Conservation (phyloP, 1,140 invertebrate genomes). For the Brachionus paranguensis region DNA sequence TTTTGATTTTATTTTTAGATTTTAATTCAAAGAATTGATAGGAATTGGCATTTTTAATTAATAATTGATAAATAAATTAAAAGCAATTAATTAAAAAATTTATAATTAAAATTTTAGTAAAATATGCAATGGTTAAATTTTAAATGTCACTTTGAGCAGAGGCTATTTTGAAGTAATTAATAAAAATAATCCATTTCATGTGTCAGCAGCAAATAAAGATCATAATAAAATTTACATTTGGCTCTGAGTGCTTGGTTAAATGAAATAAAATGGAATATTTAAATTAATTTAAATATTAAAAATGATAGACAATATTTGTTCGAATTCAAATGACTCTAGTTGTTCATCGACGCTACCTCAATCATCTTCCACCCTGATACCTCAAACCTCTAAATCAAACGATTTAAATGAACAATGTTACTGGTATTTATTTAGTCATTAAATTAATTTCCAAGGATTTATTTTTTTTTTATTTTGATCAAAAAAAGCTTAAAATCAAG, state of each 20-base stretch:
- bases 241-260: neutral
- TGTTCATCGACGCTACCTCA: neutral
- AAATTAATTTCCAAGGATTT: neutral
- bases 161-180: too few species aligned
- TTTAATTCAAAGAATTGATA: neutral
- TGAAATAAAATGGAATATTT: neutral
- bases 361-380: neutral
- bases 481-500: conserved; percentile 74
- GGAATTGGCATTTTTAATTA: too few species aligned
- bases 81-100: too few species aligned
- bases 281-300: neutral
- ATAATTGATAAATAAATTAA: too few species aligned
- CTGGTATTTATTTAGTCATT: neutral
- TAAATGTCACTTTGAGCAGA: too few species aligned
- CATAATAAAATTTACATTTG: neutral
- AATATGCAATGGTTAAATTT: too few species aligned
- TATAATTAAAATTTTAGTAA: too few species aligned
- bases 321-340: conserved; percentile 14
- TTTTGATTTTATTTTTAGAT: neutral
- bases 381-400: neutral
- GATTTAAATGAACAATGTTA: conserved; percentile 22
- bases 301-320: conserved; percentile 26
- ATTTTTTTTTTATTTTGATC: neutral
- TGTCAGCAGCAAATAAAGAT: neutral
- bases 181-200: neutral